These are phyloP conservation scores for Ichneumon xanthorius DNA, from an alignment of 2,888 invertebrate species.

Conservation along the genomic window DNA sequence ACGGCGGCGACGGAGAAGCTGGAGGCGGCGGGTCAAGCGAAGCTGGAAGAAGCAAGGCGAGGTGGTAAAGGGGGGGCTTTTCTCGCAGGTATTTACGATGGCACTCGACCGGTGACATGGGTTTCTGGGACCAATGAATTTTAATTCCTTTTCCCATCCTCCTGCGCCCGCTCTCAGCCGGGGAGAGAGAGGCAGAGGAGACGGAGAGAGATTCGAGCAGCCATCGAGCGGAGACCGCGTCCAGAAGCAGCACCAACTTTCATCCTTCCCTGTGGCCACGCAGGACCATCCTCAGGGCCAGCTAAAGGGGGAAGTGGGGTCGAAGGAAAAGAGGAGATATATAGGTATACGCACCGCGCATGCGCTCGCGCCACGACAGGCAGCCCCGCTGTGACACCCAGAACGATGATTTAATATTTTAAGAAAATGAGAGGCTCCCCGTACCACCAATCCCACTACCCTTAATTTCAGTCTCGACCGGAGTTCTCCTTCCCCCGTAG, in stretches of 20 bases:
- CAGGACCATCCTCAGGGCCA: constrained; percentile 46
- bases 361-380: constrained; percentile 69
- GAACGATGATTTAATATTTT: constrained; percentile 85
- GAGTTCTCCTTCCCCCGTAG: constrained; percentile 50
- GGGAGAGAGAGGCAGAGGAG: not conserved
- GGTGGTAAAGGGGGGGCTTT: constrained; percentile 53
- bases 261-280: constrained; percentile 65
- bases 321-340: constrained; percentile 48
- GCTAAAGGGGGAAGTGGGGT: constrained; percentile 6
- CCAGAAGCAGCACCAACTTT: constrained; percentile 71
- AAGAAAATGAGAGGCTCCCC: constrained; percentile 82
- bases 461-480: constrained; percentile 46
- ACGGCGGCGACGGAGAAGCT: constrained; percentile 31
- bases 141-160: constrained; percentile 80
- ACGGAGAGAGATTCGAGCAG: constrained; percentile 18
- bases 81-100: constrained; percentile 83
- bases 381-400: constrained; percentile 83
- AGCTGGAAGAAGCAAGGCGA: constrained; percentile 35
- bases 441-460: constrained; percentile 79
- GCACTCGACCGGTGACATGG: constrained; percentile 84
- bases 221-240: constrained; percentile 29
- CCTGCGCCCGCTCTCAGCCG: constrained; percentile 56
- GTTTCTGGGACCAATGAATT: constrained; percentile 84
- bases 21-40: constrained; percentile 53
- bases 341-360: constrained; percentile 40